Percentiles rank a stretch among this genome's conserved stretches.
Evolutionary conservation across 1,140 invertebrate genomes (phyloP).

Genomic region (Hycleus phaleratus): DNA sequence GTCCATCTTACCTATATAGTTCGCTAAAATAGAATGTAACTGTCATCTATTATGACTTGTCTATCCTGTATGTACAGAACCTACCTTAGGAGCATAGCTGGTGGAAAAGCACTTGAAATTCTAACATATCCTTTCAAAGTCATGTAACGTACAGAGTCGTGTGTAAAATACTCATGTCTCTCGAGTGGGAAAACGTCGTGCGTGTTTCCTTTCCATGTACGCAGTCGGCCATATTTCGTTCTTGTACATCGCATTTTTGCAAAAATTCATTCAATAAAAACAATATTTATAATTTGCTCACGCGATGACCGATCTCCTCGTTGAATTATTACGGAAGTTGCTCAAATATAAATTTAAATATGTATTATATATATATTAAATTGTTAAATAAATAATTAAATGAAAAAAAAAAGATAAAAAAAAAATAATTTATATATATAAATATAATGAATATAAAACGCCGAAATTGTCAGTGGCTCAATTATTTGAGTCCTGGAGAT

Average conservation of each 20-base stretch:
- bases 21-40: constrained; percentile 21
- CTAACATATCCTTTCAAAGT: constrained; percentile 18
- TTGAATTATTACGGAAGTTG: constrained; percentile 24
- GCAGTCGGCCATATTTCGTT: too few species aligned
- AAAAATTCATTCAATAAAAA: not conserved
- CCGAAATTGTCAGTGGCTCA: constrained; percentile 12
- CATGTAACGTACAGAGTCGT: constrained; percentile 15
- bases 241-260: too few species aligned
- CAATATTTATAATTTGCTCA: not conserved
- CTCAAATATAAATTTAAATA: constrained; percentile 20
- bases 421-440: too few species aligned
- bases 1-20: constrained; percentile 19
- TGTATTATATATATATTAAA: not conserved
- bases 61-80: constrained; percentile 26
- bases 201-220: constrained; percentile 4
- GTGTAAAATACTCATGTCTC: constrained; percentile 12
- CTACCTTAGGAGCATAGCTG: constrained; percentile 17
- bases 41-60: constrained; percentile 19
- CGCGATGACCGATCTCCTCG: constrained; percentile 8
- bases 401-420: too few species aligned
- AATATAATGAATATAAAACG: constrained; percentile 3
- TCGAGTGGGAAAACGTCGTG: constrained; percentile 16
- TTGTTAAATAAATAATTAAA: too few species aligned
- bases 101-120: constrained; percentile 16
- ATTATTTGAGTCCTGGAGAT: constrained; percentile 12